Evolutionary conservation across 2,113 vertebrate species (phyloP), one percentile per base, ranked within the genome.

Genomic region (Rhynchopsitta pachyrhyncha): DNA sequence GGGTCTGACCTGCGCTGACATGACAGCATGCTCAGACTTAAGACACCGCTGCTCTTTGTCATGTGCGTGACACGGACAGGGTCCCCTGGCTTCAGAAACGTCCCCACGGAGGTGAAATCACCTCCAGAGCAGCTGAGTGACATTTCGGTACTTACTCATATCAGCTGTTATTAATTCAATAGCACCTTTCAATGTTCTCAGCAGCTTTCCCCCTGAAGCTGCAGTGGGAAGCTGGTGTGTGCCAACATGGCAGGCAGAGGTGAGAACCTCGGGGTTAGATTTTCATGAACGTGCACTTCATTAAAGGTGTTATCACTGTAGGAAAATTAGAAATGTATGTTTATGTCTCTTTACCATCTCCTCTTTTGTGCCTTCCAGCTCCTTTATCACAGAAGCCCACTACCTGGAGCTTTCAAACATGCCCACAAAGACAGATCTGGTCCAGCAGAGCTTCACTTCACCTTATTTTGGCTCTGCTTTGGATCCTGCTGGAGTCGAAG

Each of bases 161-260:
- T 95, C 64, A 84, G 35, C 74, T 79, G 93, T 81, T 86, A 86
- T 90, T 96, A 96, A 86, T 94, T 95, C 95, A 95, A 84, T 94
- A 77, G 86, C 83, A 93, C 88, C 90, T 94, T 94, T 81, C 93
- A 84, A 69, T 79, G 62, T 55, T 60, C 90, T 84, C 4, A 6
- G 67, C 88, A 81, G 88, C 49, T 69, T 82, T 67, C 2, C 13
- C 80, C 77, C 52, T 69, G 64, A 47, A 86, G 77, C 47, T 71
- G 73, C 90, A 86, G 88, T 0, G 1, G 75, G 91, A 59, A 82
- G 62, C 82, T 55, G 84, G 84, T 1, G 0, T 7, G 18, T 80
- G 79, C 90, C 80, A 84, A 63, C 69, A 16, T 6, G 19, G 68
- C 77, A 79, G 62, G 64, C 80, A 82, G 93, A 52, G 28, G 62